Evolutionary conservation across 2,113 vertebrate genomes (phyloP).

Genomic region (pig (Sus scrofa)): DNA sequence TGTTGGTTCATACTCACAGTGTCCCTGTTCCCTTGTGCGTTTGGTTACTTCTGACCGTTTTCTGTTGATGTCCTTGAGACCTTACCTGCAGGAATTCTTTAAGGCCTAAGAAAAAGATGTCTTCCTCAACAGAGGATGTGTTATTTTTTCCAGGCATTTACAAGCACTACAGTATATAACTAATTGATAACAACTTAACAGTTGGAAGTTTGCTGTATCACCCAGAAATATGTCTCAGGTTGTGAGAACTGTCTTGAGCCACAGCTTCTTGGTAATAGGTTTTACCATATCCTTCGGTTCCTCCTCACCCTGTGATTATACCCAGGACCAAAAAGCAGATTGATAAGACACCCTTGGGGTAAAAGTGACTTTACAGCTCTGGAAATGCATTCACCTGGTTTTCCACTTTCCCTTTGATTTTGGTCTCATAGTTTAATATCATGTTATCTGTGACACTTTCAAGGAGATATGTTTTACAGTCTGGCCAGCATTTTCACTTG

Average conservation of each 20-base stretch:
- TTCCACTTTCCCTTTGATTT: neutral
- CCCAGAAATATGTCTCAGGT: neutral
- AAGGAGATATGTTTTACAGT: neutral
- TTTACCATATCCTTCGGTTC: neutral
- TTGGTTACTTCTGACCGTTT: conserved; percentile 16
- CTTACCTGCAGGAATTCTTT: neutral
- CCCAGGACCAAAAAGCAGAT: neutral
- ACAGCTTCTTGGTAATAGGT: neutral
- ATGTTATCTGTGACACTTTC: neutral
- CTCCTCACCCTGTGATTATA: neutral
- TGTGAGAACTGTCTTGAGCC: neutral
- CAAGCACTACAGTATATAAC: neutral
- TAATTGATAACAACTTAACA: neutral
- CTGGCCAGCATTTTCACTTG: neutral
- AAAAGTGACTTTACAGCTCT: neutral
- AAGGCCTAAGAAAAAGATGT: neutral
- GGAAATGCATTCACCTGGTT: neutral
- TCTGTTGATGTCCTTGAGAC: neutral
- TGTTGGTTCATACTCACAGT: neutral
- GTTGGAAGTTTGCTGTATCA: neutral
- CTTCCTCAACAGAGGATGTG: neutral
- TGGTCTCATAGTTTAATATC: neutral
- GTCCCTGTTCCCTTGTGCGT: neutral
- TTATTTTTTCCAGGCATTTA: neutral
- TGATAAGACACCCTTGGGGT: neutral